A percentile compares a stretch with the other conserved stretches of the same genome.
Conservation (phyloP, 2,888 invertebrate genomes). For the Acanthoscelides obtectus region DNA sequence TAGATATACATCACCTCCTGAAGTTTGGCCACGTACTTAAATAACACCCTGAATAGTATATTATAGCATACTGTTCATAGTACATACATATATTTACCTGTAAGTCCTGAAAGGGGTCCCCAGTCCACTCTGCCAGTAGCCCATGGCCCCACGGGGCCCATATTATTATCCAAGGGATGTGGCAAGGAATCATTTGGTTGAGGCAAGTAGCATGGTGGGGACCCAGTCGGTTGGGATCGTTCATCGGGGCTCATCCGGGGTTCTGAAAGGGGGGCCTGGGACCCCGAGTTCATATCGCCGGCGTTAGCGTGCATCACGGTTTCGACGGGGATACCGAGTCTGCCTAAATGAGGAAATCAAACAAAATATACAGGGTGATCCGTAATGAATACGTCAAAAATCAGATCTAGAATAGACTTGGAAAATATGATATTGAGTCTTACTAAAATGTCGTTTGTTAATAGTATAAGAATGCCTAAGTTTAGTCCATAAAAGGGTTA, state of each 20-base stretch:
- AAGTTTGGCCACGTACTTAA: too few species aligned
- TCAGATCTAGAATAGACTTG: too few species aligned
- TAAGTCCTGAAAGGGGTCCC: slow-evolving; percentile 64
- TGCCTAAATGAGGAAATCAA: too few species aligned
- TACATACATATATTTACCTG: slow-evolving; percentile 41
- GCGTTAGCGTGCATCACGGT: slow-evolving; percentile 19
- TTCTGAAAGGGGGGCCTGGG: slow-evolving; percentile 3
- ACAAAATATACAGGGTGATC: too few species aligned
- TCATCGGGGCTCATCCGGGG: slow-evolving; percentile 19
- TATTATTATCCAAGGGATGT: slow-evolving; percentile 38
- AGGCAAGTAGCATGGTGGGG: slow-evolving; percentile 51
- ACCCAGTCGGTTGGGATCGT: slow-evolving; percentile 12
- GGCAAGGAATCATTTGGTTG: slow-evolving; percentile 49
- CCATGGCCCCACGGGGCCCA: slow-evolving; percentile 60
- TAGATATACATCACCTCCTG: neutral
- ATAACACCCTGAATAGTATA: too few species aligned
- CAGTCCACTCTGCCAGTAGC: slow-evolving; percentile 70
- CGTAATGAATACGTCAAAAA: too few species aligned
- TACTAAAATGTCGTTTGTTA: too few species aligned
- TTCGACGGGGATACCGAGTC: neutral
- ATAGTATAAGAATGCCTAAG: too few species aligned
- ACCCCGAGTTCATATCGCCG: slow-evolving; percentile 15
- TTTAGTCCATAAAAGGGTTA: too few species aligned
- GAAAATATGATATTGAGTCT: too few species aligned
- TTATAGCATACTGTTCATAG: too few species aligned